phyloP scores from a whole-genome alignment of 2,797 vertebrate genomes.

The Poecile montanus region DNA sequence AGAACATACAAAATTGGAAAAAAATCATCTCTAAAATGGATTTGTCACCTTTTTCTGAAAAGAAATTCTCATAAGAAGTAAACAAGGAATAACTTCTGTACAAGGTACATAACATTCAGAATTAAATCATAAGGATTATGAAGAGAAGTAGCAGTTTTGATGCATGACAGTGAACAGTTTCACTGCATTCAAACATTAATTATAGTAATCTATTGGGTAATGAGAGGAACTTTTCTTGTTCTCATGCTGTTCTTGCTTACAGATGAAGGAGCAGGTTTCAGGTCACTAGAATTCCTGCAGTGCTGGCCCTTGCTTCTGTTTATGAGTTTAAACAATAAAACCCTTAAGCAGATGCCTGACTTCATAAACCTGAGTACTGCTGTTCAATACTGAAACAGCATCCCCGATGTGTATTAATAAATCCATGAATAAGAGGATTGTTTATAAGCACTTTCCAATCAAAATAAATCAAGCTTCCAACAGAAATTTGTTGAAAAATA shows the following conservation, averaged over 20 bases:
- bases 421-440: neutral
- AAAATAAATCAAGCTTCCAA: neutral
- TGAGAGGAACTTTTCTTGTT: neutral
- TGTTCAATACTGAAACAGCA: neutral
- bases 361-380: neutral
- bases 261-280: neutral
- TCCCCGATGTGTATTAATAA: neutral
- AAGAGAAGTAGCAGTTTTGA: neutral
- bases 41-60: neutral
- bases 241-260: neutral
- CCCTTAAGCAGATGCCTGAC: neutral
- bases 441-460: neutral
- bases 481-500: neutral
- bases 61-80: neutral
- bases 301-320: neutral
- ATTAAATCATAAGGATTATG: neutral
- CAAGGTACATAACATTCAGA: neutral
- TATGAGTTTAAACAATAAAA: constrained; percentile 19
- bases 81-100: neutral
- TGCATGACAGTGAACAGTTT: neutral
- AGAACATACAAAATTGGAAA: neutral
- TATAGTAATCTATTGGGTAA: neutral
- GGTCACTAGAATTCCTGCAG: neutral
- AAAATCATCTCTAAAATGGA: neutral
- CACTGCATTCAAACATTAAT: neutral